A percentile compares a stretch with the other conserved stretches of the same genome.
phyloP scores from a whole-genome alignment of 2,113 vertebrate species.

The Gymnorhina tibicen region DNA sequence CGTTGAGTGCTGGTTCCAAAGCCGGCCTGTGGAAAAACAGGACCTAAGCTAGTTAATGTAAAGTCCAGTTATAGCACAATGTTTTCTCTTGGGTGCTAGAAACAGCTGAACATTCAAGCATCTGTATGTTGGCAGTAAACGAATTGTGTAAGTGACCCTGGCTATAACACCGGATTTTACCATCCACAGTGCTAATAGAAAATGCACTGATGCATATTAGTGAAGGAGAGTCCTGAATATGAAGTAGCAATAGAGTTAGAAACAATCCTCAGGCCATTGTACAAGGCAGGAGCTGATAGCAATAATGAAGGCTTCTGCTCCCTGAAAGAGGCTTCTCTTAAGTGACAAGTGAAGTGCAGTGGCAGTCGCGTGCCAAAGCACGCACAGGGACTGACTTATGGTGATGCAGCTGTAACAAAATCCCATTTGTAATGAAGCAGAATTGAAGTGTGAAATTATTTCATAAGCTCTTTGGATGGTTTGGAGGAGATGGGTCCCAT shows the following conservation, averaged over 20 bases:
- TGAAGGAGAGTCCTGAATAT: neutral
- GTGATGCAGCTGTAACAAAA: neutral
- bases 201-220: slow-evolving; percentile 4
- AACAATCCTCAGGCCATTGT: neutral
- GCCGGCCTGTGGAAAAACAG: slow-evolving; percentile 20
- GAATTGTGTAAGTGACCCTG: slow-evolving; percentile 25
- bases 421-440: neutral
- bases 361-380: neutral
- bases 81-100: slow-evolving; percentile 12
- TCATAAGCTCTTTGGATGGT: neutral
- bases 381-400: rapidly evolving
- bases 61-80: slow-evolving; percentile 18
- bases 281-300: neutral
- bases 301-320: neutral
- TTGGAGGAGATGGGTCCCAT: neutral
- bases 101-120: neutral
- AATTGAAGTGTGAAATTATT: neutral
- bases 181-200: slow-evolving; percentile 13
- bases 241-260: neutral
- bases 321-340: neutral
- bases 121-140: neutral
- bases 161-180: neutral
- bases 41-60: neutral
- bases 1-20: neutral
- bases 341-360: neutral